phyloP scores from a whole-genome alignment of 2,113 vertebrate genomes.

The Cromileptes altivelis region DNA sequence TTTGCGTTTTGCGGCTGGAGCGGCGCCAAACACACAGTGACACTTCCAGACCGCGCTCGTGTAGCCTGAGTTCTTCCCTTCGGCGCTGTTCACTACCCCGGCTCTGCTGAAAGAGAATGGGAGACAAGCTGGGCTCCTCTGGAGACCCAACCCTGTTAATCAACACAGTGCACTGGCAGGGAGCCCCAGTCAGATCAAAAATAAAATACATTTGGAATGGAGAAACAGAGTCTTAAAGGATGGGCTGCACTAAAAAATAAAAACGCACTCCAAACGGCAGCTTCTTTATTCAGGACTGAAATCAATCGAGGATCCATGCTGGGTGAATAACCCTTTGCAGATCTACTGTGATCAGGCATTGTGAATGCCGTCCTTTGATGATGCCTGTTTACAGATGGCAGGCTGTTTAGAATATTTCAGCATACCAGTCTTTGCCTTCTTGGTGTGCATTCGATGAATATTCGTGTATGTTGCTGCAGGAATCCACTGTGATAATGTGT shows the following conservation, averaged over 20 bases:
- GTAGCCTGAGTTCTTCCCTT: conserved; percentile 66
- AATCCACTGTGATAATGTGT: conserved; percentile 94
- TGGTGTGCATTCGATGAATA: conserved; percentile 58
- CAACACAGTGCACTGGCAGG: conserved; percentile 83
- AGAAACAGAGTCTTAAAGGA: conserved; percentile 71
- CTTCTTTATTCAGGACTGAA: conserved; percentile 52
- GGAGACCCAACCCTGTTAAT: conserved; percentile 86
- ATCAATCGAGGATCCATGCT: conserved; percentile 51
- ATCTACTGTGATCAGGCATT: conserved; percentile 46
- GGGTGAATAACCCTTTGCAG: conserved; percentile 47
- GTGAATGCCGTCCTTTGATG: conserved; percentile 39
- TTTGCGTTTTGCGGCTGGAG: conserved; percentile 58
- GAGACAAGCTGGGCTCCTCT: conserved; percentile 80
- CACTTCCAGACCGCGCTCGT: conserved; percentile 66
- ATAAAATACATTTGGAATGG: conserved; percentile 79
- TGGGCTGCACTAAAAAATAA: conserved; percentile 63
- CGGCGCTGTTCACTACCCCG: conserved; percentile 63
- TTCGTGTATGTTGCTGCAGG: conserved; percentile 82
- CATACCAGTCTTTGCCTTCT: conserved; percentile 38
- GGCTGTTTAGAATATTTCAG: conserved; percentile 51
- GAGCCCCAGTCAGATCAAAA: conserved; percentile 83
- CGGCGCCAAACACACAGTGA: conserved; percentile 60
- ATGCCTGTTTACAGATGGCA: conserved; percentile 60
- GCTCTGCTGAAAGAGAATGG: conserved; percentile 86
- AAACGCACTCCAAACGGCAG: conserved; percentile 51